Evolutionary conservation across 2,113 vertebrate species (phyloP), one percentile per base, ranked within the genome.

Genomic region (Gymnobelideus leadbeateri): DNA sequence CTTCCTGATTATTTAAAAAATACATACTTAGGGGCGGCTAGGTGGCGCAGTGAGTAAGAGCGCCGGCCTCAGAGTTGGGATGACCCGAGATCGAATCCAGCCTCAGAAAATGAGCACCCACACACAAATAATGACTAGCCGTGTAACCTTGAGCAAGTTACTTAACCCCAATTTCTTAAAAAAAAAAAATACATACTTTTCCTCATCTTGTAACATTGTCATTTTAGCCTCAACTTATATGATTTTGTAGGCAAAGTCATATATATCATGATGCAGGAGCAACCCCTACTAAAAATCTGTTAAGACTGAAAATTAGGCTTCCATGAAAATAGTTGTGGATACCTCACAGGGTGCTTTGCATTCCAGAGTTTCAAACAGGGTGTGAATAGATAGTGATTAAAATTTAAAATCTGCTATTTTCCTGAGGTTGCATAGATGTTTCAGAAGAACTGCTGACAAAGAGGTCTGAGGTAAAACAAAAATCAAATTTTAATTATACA

Each of bases 261-360:
- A 54, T 25, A 54, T 54, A 7, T 24, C 23, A 54, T 52, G 52
- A 23, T 54, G 24, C 53, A 55, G 54, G 54, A 55, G 54, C 7
- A 55, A 55, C 54, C 54, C 25, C 25, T 54, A 54, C 53, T 54
- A 55, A 55, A 55, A 55, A 90, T 28, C 25, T 51, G 92, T 89
- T 16, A 16, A 50, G 89, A 43, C 47, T 53, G 37, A 51, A 94
- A 92, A 26, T 14, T 46, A 23, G 16, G 23, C 47, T 14, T 31
- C 84, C 91, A 49, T 8, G 0, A 3, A 91, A 95, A 95, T 96
- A 94, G 94, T 96, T 94, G 91, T 53, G 84, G 96, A 98, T 92
- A 95, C 84, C 92, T 92, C 61, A 2, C 25, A 0, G 95, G 93
- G 43, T 37, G 92, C 3, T 95, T 90, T 91, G 12, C 96, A 92